Evolutionary conservation across 1,140 invertebrate genomes (phyloP).

Genomic region (Leptonema lineaticorne): DNA sequence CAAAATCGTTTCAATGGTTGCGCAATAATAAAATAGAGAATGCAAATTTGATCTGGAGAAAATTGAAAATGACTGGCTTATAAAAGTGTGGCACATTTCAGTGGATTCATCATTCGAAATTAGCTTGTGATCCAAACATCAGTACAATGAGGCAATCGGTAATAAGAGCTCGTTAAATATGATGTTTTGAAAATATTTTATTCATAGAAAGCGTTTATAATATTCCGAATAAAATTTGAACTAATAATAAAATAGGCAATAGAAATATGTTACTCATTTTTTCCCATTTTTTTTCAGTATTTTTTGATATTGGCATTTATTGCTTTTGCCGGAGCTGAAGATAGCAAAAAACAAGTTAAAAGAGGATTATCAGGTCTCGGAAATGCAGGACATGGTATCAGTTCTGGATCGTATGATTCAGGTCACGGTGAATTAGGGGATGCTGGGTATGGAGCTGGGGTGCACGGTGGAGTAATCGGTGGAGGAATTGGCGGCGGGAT

Average conservation of each 20-base stretch:
- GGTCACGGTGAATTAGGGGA: neutral
- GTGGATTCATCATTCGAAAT: no score
- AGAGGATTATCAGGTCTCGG: constrained; percentile 35
- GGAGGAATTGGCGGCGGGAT: neutral
- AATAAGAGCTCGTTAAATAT: no score
- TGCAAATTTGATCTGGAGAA: no score
- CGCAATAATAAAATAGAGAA: no score
- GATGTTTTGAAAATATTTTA: no score
- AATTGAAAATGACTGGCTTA: no score
- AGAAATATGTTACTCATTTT: no score
- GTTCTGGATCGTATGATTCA: neutral
- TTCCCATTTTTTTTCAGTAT: neutral
- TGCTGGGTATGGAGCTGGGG: neutral
- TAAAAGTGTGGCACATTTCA: no score
- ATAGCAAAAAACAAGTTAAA: constrained; percentile 38
- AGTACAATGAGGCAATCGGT: no score
- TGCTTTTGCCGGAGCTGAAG: constrained; percentile 19
- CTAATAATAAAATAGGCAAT: neutral
- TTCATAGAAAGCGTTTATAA: no score
- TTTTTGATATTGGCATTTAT: constrained; percentile 14
- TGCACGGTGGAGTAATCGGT: neutral
- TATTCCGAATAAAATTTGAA: neutral
- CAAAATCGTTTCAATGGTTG: no score
- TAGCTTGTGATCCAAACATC: no score
- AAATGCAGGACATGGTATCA: constrained; percentile 23